phyloP scores from a whole-genome alignment of 1,140 invertebrate species.

The Drosophila yakuba region DNA sequence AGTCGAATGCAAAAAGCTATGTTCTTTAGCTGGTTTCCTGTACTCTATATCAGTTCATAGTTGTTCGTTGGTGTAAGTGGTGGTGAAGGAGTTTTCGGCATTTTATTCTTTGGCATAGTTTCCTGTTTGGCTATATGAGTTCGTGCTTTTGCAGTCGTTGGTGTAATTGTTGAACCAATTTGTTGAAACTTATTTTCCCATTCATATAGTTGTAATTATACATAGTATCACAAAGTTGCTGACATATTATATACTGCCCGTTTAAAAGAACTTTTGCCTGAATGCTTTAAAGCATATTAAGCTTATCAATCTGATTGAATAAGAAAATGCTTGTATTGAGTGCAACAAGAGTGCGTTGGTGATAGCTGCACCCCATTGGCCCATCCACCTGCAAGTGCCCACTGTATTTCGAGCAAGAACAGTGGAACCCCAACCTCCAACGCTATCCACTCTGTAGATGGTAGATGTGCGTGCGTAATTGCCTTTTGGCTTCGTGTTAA shows the following conservation, averaged over 20 bases:
- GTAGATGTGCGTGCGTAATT: slow-evolving; percentile 69
- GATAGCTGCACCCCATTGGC: not conserved
- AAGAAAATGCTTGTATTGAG: not conserved
- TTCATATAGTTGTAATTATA: no score
- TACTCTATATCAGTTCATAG: no score
- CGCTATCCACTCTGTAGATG: slow-evolving; percentile 15
- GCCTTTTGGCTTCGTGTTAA: slow-evolving; percentile 59
- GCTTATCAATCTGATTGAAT: not conserved
- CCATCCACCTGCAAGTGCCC: not conserved
- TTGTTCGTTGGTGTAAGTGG: slow-evolving; percentile 3
- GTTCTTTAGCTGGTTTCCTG: not conserved
- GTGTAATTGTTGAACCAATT: not conserved
- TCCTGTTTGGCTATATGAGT: no score
- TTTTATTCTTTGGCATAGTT: no score
- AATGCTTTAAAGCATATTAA: slow-evolving; percentile 32
- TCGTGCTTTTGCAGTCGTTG: not conserved
- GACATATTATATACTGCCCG: no score
- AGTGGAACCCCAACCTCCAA: slow-evolving; percentile 7
- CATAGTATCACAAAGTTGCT: no score
- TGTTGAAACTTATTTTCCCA: no score
- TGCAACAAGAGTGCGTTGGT: not conserved
- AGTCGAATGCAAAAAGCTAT: slow-evolving; percentile 15
- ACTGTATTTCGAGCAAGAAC: slow-evolving; percentile 24
- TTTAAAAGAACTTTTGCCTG: slow-evolving; percentile 26
- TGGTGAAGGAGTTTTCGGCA: not conserved